Percentiles rank a stretch among this genome's conserved stretches.
phyloP scores from a whole-genome alignment of 1,140 invertebrate genomes.

The Venustaconcha ellipsiformis region DNA sequence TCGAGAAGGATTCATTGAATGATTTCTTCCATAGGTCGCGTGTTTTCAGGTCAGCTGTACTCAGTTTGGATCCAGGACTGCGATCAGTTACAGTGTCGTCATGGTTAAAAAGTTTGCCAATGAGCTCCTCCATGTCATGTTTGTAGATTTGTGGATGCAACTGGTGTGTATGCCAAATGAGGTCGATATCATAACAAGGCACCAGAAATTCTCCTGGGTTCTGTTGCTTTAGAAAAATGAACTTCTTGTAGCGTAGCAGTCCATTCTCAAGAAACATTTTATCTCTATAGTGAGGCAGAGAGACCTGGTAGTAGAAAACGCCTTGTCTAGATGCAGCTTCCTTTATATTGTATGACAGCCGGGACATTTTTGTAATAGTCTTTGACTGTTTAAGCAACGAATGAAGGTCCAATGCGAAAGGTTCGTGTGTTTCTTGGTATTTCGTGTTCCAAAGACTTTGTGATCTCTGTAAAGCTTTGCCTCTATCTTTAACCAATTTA shows the following conservation, averaged over 20 bases:
- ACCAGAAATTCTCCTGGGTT: constrained; percentile 69
- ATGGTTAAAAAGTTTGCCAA: constrained; percentile 50
- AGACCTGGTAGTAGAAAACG: constrained; percentile 69
- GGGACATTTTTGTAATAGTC: constrained; percentile 23
- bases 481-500: constrained; percentile 38
- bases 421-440: constrained; percentile 44
- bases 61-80: constrained; percentile 66
- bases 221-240: constrained; percentile 67
- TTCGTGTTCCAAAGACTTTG: constrained; percentile 47
- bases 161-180: constrained; percentile 72
- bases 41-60: constrained; percentile 46
- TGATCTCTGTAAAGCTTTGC: constrained; percentile 26
- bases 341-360: constrained; percentile 64
- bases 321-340: constrained; percentile 67
- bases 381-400: background rate
- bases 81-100: constrained; percentile 4
- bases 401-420: constrained; percentile 42
- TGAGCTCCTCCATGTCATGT: constrained; percentile 64
- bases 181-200: constrained; percentile 72
- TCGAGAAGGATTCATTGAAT: constrained; percentile 54
- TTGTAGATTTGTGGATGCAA: constrained; percentile 68
- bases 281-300: constrained; percentile 70
- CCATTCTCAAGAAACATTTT: constrained; percentile 66
- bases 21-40: constrained; percentile 52
- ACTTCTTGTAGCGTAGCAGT: constrained; percentile 70